These are phyloP conservation scores for Andinoacara biseriatus DNA, from an alignment of 2,113 vertebrate species.

Conservation along the genomic window DNA sequence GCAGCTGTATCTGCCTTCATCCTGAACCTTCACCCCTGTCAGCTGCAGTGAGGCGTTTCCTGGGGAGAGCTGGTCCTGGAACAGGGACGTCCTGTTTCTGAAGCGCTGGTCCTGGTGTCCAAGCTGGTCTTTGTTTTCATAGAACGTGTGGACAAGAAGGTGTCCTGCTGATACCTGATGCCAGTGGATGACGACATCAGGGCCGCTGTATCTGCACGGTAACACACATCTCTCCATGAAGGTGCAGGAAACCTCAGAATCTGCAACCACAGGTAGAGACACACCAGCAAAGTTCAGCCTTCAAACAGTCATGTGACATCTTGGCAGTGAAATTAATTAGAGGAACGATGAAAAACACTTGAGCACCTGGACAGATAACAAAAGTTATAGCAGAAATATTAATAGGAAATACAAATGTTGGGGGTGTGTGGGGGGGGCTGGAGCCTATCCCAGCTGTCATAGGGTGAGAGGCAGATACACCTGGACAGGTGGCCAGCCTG, in stretches of 20 bases:
- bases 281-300: neutral
- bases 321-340: no score
- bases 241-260: slow-evolving; percentile 28
- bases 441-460: no score
- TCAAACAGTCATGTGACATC: no score
- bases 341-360: no score
- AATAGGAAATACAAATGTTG: no score
- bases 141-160: neutral
- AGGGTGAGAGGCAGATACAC: no score
- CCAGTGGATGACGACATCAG: slow-evolving; percentile 77
- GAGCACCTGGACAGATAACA: no score
- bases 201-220: slow-evolving; percentile 62
- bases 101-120: rapidly evolving
- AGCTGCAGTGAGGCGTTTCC: slow-evolving; percentile 79
- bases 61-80: slow-evolving; percentile 20
- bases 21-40: slow-evolving; percentile 39
- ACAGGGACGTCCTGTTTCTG: neutral
- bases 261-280: neutral
- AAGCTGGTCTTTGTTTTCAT: rapidly evolving
- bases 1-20: slow-evolving; percentile 71
- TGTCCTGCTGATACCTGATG: rapidly evolving
- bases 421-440: no score
- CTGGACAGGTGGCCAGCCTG: no score
- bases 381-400: no score
- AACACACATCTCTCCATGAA: slow-evolving; percentile 64